These are phyloP conservation scores for Drosophila melanocephala DNA, from an alignment of 2,888 invertebrate species.

Conservation along the genomic window DNA sequence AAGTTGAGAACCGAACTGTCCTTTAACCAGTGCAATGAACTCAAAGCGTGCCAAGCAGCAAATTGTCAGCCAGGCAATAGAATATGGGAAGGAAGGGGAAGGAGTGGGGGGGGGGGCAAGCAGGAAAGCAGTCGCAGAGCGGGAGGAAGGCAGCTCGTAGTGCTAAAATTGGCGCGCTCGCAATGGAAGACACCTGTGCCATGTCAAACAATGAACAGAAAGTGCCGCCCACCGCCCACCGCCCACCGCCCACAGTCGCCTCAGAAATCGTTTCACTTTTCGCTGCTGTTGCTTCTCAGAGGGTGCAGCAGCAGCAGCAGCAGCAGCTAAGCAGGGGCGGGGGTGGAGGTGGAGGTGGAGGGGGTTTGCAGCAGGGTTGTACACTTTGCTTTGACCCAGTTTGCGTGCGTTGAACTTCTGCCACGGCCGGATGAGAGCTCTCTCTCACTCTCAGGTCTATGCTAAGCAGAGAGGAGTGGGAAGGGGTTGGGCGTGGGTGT, in stretches of 20 bases:
- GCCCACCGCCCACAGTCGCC: slow-evolving; percentile 11
- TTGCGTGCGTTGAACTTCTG: slow-evolving; percentile 81
- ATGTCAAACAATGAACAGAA: slow-evolving; percentile 56
- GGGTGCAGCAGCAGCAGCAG: neutral
- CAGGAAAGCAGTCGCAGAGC: neutral
- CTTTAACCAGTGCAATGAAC: slow-evolving; percentile 75
- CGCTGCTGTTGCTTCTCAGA: slow-evolving; percentile 46
- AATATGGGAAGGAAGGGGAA: neutral
- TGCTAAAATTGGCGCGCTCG: slow-evolving; percentile 67
- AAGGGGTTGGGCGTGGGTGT: slow-evolving; percentile 11
- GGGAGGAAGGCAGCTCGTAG: neutral
- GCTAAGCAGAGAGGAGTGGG: slow-evolving; percentile 3
- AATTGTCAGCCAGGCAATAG: slow-evolving; percentile 32
- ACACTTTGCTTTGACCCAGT: slow-evolving; percentile 85
- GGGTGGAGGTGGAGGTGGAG: neutral
- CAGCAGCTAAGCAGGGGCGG: neutral
- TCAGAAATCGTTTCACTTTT: slow-evolving; percentile 68
- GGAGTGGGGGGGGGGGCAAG: neutral
- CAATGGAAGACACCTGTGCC: slow-evolving; percentile 78
- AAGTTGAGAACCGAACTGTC: slow-evolving; percentile 36
- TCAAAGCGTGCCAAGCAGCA: slow-evolving; percentile 50
- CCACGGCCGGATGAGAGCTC: slow-evolving; percentile 57
- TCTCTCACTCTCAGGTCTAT: slow-evolving; percentile 17
- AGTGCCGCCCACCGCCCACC: slow-evolving; percentile 11
- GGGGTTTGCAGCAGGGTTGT: slow-evolving; percentile 60